Base-by-base conservation (phyloP, 2,113 vertebrate species). In the Oryzias celebensis region DNA sequence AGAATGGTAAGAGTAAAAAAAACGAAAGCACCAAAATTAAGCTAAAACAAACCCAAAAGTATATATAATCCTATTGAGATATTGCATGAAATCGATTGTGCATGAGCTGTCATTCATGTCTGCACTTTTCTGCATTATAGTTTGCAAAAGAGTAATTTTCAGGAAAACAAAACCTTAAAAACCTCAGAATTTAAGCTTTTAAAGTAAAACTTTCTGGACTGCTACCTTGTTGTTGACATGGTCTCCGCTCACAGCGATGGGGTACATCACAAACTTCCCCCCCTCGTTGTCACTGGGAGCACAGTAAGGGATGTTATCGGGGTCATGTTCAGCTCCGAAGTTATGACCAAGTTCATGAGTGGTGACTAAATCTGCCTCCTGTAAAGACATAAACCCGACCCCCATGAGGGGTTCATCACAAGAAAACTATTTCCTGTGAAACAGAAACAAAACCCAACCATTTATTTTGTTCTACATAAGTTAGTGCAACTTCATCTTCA, bases 351-450 rank as follows among this genome's bases (percentile, higher is more conserved):
- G 84, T 62, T 99, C 97, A 59, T 99, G 97, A 15, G 97, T 99
- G 1, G 97, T 99, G 59, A 99, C 97, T 73, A 99, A 84, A 81
- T 99, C 97, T 0, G 97, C 97, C 87, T 99, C 97, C 97, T 99
- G 78, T 52, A 44, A 15, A 12, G 45, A 73, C 16, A 60, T 4
- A 65, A 41, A 28, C n/a, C 63, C 14, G 22, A 15, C 20, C 52
- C 31, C 36, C 43, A 28, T 28, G 31, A 36, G 31, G 31, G 31
- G 31, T 36, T 8, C 1, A 36, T 36, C 7, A 36, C 31, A 36
- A 36, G 31, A 36, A 36, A 36, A 36, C 7, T 8, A 36, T 7
- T 36, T 36, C 2, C 2, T 36, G 7, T 36, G 31, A 36, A 36
- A 7, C 7, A 36, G 31, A 36, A 36, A 7, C 26, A 26, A 26